A percentile compares a stretch with the other conserved stretches of the same genome.
These are phyloP conservation scores for Chlorospingus flavigularis DNA, from an alignment of 2,797 vertebrate genomes.

Conservation along the genomic window DNA sequence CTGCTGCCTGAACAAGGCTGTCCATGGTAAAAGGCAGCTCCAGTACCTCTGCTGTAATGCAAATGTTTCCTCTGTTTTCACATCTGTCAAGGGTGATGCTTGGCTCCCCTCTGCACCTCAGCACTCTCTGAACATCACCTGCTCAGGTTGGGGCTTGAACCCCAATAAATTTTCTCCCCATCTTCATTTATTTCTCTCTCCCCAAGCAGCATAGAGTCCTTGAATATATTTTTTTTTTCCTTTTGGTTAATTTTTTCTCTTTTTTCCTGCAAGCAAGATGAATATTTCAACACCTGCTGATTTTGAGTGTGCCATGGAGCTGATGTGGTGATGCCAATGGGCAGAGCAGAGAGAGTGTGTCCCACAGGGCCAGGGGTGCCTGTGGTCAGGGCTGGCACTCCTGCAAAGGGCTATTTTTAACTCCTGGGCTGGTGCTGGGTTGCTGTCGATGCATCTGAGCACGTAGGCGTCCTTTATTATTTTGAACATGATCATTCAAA, in stretches of 20 bases:
- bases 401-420: slow-evolving; percentile 33
- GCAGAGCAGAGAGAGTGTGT: not conserved
- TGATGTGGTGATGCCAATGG: not conserved
- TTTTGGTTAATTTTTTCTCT: not conserved
- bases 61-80: not conserved
- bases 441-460: not conserved
- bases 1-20: not conserved
- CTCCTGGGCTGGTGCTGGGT: not conserved
- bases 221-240: not conserved
- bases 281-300: rapidly evolving
- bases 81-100: not conserved
- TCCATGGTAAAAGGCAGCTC: not conserved
- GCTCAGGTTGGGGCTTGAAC: not conserved
- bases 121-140: not conserved
- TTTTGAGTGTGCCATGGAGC: rapidly evolving
- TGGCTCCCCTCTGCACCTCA: not conserved
- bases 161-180: not conserved
- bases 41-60: rapidly evolving
- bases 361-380: not conserved
- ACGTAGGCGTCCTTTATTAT: not conserved
- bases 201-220: not conserved
- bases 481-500: not conserved
- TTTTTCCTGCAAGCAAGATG: not conserved
- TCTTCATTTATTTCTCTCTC: not conserved
- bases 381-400: not conserved